Conservation (phyloP, 1,140 invertebrate genomes). For the Drosophila simulans region DNA sequence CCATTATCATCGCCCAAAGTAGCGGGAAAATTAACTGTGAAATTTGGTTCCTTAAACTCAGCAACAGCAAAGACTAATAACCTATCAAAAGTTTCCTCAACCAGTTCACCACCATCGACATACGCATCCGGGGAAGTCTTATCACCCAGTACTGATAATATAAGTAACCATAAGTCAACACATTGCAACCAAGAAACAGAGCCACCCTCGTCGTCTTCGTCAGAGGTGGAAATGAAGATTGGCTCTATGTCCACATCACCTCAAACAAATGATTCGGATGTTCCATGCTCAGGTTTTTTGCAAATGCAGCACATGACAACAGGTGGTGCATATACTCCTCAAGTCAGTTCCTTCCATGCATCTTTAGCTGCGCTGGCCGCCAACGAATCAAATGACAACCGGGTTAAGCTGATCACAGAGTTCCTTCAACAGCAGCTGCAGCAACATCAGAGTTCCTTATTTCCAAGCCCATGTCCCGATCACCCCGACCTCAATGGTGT, state of each 20-base stretch:
- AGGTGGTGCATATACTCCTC: slow-evolving; percentile 40
- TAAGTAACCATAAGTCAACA: slow-evolving; percentile 74
- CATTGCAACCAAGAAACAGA: slow-evolving; percentile 35
- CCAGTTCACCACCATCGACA: slow-evolving; percentile 9
- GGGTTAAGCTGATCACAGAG: slow-evolving; percentile 76
- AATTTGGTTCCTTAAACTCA: slow-evolving; percentile 77
- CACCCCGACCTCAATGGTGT: slow-evolving; percentile 73
- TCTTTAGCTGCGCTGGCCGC: slow-evolving; percentile 68
- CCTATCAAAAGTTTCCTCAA: slow-evolving; percentile 52
- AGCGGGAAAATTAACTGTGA: slow-evolving; percentile 49
- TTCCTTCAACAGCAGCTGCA: slow-evolving; percentile 79
- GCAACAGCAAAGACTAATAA: slow-evolving; percentile 77
- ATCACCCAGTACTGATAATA: slow-evolving; percentile 78
- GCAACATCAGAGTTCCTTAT: slow-evolving; percentile 61
- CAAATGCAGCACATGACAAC: slow-evolving; percentile 39
- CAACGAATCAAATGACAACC: slow-evolving; percentile 65
- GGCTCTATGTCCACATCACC: slow-evolving; percentile 16
- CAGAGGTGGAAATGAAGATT: slow-evolving; percentile 20
- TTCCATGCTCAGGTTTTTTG: slow-evolving; percentile 57
- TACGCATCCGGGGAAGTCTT: slow-evolving; percentile 20
- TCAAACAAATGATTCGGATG: slow-evolving; percentile 35
- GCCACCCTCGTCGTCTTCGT: slow-evolving; percentile 5
- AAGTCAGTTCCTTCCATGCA: slow-evolving; percentile 74
- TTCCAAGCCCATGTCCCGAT: slow-evolving; percentile 78
- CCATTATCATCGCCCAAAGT: slow-evolving; percentile 37